These are phyloP conservation scores for Gallinago media DNA, from an alignment of 2,113 vertebrate genomes.

Conservation along the genomic window DNA sequence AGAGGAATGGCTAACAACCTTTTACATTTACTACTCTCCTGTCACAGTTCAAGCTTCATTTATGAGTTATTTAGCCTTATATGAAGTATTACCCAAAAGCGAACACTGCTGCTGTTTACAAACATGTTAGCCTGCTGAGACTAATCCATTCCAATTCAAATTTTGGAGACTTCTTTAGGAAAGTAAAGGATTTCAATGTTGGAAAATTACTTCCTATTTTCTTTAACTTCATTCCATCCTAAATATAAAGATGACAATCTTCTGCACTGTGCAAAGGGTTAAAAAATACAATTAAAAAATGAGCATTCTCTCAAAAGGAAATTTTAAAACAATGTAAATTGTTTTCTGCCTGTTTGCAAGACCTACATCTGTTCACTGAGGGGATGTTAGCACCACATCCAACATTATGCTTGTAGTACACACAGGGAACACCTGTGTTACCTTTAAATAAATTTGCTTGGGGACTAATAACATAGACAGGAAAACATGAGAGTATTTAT, in stretches of 20 bases:
- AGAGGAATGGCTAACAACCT: neutral
- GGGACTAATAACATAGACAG: neutral
- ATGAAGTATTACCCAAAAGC: neutral
- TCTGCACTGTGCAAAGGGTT: neutral
- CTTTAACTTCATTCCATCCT: neutral
- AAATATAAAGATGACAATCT: neutral
- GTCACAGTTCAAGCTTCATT: neutral
- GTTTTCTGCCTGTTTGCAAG: neutral
- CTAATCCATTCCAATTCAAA: neutral
- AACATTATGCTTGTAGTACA: neutral
- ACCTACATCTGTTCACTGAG: neutral
- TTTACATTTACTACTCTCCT: neutral
- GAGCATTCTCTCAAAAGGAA: accelerated
- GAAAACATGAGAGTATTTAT: neutral
- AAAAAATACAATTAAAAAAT: neutral
- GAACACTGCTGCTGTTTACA: neutral
- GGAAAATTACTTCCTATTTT: neutral
- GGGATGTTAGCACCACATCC: neutral
- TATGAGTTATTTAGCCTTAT: neutral
- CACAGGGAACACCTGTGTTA: neutral
- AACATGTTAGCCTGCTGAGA: neutral
- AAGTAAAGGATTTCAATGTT: neutral
- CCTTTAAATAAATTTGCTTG: neutral
- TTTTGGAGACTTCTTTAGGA: neutral
- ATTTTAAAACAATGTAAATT: neutral